Base-by-base conservation (phyloP, 2,797 vertebrate species). In the Anguilla megastoma region DNA sequence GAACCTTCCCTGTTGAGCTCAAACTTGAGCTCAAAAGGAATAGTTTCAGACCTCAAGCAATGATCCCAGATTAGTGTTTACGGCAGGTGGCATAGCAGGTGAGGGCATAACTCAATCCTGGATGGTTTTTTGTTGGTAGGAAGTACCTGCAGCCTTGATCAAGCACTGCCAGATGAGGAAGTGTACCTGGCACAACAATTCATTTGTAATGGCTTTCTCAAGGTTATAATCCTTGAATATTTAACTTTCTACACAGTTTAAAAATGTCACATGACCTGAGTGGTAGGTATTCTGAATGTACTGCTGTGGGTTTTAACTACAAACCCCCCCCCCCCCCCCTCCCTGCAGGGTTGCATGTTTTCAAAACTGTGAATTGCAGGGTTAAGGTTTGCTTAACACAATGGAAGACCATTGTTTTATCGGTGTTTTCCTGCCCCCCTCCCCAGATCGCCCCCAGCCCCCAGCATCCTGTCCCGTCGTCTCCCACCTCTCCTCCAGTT, bases 391-490 rank as follows among this genome's bases (percentile, higher is more conserved):
- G 27, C 18, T 16, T 36, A 85, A 58, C 5, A 3, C 9, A n/a
- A n/a, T n/a, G 80, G 33, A 71, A n/a, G 27, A 71, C 69, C 60
- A 33, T 36, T 89, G 27, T 89, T 12, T 88, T 50, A 66, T 27
- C 41, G 85, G 27, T 71, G 10, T 41, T 18, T 84, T 21, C n/a
- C 50, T n/a, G 33, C 58, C 10, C 63, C 33, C 50, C 85, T 58
- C 87, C 63, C 88, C 92, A 97, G 97, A 97, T 60, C 93, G 88
- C 10, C 97, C 96, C 0, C 92, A 96, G 91, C 95, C 96, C 2
- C 96, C 96, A 0, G 92, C 94, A 56, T 97, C 95, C 56, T 93
- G 94, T 52, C 97, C 96, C 0, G 93, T 95, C 69, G 90, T 94
- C 91, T 93, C 94, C 41, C 86, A 92, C 0, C 9, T 95, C 86